Evolutionary conservation across 1,140 invertebrate species (phyloP).

Genomic region (Penaeus indicus): DNA sequence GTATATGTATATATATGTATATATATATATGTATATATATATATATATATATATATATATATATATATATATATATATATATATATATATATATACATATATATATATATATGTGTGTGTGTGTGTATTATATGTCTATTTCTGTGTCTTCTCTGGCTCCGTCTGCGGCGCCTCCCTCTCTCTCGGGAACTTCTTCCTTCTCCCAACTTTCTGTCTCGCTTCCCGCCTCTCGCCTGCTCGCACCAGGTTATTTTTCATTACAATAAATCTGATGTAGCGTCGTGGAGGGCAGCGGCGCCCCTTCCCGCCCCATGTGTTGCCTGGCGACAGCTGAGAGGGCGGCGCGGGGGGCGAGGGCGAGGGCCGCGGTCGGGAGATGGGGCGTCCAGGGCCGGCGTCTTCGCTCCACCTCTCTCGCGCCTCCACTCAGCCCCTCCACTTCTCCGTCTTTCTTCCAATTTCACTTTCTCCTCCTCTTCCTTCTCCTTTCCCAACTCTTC

Average conservation of each 20-base stretch:
- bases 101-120: neutral
- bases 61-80: slow-evolving; percentile 2
- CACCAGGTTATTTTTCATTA: no score
- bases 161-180: neutral
- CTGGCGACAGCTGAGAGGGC: no score
- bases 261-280: no score
- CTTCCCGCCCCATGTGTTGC: no score
- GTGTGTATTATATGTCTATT: slow-evolving; percentile 4
- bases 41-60: neutral
- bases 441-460: neutral
- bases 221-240: no score
- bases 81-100: slow-evolving; percentile 23
- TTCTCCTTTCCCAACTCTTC: neutral
- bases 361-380: no score
- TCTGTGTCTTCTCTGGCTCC: neutral
- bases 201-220: no score
- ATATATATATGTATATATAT: slow-evolving; percentile 10
- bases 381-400: no score
- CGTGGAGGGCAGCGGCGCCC: no score
- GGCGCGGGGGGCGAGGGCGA: no score
- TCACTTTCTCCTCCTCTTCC: neutral
- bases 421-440: neutral
- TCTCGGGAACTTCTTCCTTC: no score
- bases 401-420: neutral
- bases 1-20: slow-evolving; percentile 7